Base-by-base conservation (phyloP, 2,888 invertebrate genomes). In the Hesperia comma region DNA sequence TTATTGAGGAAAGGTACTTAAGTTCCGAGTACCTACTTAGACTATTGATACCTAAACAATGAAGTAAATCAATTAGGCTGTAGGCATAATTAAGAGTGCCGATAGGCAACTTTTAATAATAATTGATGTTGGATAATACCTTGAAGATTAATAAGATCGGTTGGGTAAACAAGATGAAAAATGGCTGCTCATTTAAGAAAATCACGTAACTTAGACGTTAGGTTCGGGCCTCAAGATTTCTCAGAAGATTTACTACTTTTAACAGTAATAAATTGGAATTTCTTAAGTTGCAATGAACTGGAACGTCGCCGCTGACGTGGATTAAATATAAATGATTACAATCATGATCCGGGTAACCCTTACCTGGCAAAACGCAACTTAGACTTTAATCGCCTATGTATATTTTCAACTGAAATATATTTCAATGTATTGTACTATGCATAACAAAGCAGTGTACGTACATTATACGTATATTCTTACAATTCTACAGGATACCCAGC, bases 81-180 rank as follows among this genome's bases (percentile, higher is more conserved):
- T 19, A 49, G 49, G 49, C 17, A 49, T 19, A 19, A 49, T 49
- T 51, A 51, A 1, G n/a, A n/a, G 41, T 21, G 57, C 26, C 32
- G 58, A 58, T 43, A 43, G 58, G 43, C 14, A 58, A 58, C 58
- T 58, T 58, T 58, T 43, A 43, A n/a, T n/a, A n/a, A n/a, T n/a
- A n/a, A 58, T 58, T 58, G 58, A 58, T 58, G 15, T 43, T 43
- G 26, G 19, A 43, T 26, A 58, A 15, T 43, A 43, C 43, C 40
- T 57, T 41, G 40, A 58, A 58, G 43, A 43, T 43, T 58, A 58
- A 60, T 58, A 46, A 58, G 49, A 49, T 60, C 15, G 46, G 46
- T 46, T 46, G 33, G 14, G 33, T 46, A 60, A 49, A 60, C 33
- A 60, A 15, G 17, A 60, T 60, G 60, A 60, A 60, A 60, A 60